Conservation (phyloP, 2,113 vertebrate genomes). For the Clarias gariepinus region DNA sequence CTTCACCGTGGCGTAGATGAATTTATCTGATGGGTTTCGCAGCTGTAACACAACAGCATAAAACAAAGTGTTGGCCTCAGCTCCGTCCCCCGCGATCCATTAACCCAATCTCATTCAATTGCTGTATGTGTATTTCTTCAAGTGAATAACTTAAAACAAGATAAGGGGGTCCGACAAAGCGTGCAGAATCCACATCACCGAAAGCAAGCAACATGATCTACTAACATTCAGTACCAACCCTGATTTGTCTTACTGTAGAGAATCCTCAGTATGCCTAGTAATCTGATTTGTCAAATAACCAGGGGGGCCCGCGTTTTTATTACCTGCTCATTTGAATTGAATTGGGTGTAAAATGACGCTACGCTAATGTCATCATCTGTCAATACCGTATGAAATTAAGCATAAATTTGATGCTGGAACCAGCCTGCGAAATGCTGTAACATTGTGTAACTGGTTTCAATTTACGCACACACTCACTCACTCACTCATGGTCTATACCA, state of each 20-base stretch:
- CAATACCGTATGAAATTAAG: not conserved
- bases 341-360: not conserved
- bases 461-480: no score
- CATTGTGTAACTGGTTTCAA: not conserved
- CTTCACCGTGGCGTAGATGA: constrained; percentile 98
- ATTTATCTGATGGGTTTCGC: constrained; percentile 96
- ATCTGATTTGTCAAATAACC: not conserved
- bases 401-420: not conserved
- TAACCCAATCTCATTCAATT: not conserved
- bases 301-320: not conserved
- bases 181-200: constrained; percentile 16
- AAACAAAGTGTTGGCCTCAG: not conserved
- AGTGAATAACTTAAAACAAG: constrained; percentile 1
- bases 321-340: not conserved
- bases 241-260: not conserved
- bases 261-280: not conserved
- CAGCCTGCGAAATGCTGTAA: not conserved
- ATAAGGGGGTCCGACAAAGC: constrained; percentile 23
- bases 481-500: no score
- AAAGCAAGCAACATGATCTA: not conserved
- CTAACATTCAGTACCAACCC: not conserved
- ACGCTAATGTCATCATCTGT: not conserved
- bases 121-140: not conserved
- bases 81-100: not conserved
- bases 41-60: constrained; percentile 71